Evolutionary conservation across 2,888 invertebrate genomes (phyloP), one percentile per base, ranked within the genome.

Genomic region (Atrina japonica): DNA sequence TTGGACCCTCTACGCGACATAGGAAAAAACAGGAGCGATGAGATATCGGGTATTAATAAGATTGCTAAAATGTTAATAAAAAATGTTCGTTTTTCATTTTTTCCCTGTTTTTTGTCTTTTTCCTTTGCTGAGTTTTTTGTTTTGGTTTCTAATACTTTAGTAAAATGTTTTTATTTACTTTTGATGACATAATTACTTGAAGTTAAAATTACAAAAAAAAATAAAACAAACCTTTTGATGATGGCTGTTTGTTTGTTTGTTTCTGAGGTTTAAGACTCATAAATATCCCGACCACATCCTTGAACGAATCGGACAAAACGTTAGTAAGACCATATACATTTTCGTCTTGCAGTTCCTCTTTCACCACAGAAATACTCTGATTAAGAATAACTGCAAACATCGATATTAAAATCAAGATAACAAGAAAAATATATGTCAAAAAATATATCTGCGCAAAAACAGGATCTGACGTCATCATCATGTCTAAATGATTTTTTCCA

Each of bases 381-480:
- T 84, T 83, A 66, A 85, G 59, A 53, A 84, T 85, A 29, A 82
- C 83, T 9, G 81, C 81, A 35, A 83, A 82, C 83, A 84, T 84
- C 2, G 82, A 83, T 14, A 81, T 73, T 47, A 85, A 50, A 2
- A 83, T 78, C 55, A 85, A 70, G 55, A 85, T 71, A 11, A 85
- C 78, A 55, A 84, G 76, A 35, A 84, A 65, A 14, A 82, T 78
- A 59, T 84, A 78, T 3, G 77, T 73, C 43, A 80, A 77, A 68
- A 80, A 85, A 66, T 81, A 85, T 40, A 83, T 60, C 55, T 81
- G 80, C 1, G 82, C 83, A 53, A 75, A 66, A 14, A 76, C 73
- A 21, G 80, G 76, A 27, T 77, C 78, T 0, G 76, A 61, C 3
- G 60, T 65, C 5, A 79, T 65, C 67, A 83, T 78, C n/a, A 73